phyloP scores from a whole-genome alignment of 2,888 invertebrate genomes.

The Drosophila lacicola region DNA sequence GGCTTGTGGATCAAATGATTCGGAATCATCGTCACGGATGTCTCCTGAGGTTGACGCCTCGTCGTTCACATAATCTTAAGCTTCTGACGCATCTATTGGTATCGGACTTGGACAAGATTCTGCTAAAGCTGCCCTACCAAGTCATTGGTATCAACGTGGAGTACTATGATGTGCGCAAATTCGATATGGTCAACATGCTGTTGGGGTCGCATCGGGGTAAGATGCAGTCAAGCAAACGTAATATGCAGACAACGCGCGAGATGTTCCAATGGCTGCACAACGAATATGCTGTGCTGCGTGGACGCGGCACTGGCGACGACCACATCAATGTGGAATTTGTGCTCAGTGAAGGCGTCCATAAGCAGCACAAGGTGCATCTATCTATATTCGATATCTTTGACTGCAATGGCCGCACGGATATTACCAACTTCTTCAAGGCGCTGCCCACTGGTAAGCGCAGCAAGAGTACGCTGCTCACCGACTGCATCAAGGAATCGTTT shows the following conservation, averaged over 20 bases:
- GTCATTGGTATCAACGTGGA: slow-evolving; percentile 61
- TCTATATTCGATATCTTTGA: slow-evolving; percentile 62
- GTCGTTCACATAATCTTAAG: slow-evolving; percentile 53
- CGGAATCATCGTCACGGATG: slow-evolving; percentile 49
- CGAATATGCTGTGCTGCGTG: slow-evolving; percentile 54
- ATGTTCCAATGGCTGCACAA: slow-evolving; percentile 69
- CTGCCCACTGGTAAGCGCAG: slow-evolving; percentile 35
- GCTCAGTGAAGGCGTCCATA: slow-evolving; percentile 30
- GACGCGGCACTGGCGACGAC: slow-evolving; percentile 65
- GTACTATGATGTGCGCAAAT: slow-evolving; percentile 74
- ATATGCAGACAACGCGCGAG: slow-evolving; percentile 61
- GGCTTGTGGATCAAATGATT: slow-evolving; percentile 59
- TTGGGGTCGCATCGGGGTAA: slow-evolving; percentile 11
- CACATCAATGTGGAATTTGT: slow-evolving; percentile 68
- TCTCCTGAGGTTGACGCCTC: slow-evolving; percentile 58
- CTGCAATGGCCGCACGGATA: slow-evolving; percentile 46
- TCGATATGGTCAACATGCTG: slow-evolving; percentile 74
- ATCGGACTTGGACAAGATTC: slow-evolving; percentile 65
- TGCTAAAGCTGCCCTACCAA: slow-evolving; percentile 43
- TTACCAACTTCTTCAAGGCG: slow-evolving; percentile 57
- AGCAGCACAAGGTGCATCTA: slow-evolving; percentile 45
- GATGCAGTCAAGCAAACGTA: slow-evolving; percentile 4
- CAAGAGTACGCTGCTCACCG: slow-evolving; percentile 55
- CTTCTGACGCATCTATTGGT: slow-evolving; percentile 68
- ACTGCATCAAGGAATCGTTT: slow-evolving; percentile 72